Base-by-base conservation (phyloP, 2,888 invertebrate species). In the Cheilosia vernalis region DNA sequence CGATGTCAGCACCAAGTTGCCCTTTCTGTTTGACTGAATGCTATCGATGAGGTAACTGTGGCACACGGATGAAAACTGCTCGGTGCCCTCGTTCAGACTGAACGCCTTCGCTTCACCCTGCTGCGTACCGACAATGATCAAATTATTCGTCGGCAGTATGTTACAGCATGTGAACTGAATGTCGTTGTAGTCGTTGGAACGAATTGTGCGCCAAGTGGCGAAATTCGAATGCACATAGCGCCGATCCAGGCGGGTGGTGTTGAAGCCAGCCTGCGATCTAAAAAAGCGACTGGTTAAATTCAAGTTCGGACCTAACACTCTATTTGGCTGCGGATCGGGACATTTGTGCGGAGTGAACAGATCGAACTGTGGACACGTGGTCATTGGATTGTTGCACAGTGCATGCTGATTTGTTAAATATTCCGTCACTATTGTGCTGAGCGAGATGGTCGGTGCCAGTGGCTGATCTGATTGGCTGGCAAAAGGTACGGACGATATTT, bases 381-480 rank as follows among this genome's bases (percentile, higher is more conserved):
- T 97, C 93, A 99, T 98, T 0, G 99, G 99, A 92, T 99, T 98
- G 93, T 97, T 97, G 93, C 99, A 99, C 7, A 98, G 93, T n/a
- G 98, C 96, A 93, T 99, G 99, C 92, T 99, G 99, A 93, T 98
- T 98, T 88, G 98, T 96, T 67, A 99, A 94, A 93, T 99, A 99
- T 92, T 99, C 98, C 0, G 97, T 98, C 87, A 99, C 97, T 89
- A 99, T 98, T 53, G 96, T 96, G 91, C 98, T 97, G 27, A 99
- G 93, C 0, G 96, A 96, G 72, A 95, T 95, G 7, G 90, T 90
- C 15, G 74, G 76, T 24, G 74, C 51, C 5, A 84, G 64, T 17
- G 88, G 87, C 6, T 87, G 81, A 94, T 95, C 90, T 93, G 94
- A 2, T 94, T 91, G 2, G 93, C 94, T 51, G 94, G 93, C 88